Evolutionary conservation across 2,113 vertebrate species (phyloP).

Genomic region (Forbesichthys agassizii): DNA sequence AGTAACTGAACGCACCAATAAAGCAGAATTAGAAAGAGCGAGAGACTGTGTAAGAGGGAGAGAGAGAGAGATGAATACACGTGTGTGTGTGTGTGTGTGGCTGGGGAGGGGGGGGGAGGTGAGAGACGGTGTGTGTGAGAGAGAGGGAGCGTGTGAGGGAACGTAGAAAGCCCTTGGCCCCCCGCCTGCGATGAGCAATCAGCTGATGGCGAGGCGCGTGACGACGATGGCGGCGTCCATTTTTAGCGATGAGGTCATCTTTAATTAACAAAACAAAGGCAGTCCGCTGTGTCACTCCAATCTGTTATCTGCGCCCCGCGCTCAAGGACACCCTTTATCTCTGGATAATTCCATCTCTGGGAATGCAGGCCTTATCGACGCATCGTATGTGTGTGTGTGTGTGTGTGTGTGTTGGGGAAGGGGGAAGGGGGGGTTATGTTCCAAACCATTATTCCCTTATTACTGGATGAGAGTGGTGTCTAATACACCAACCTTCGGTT

Average conservation of each 20-base stretch:
- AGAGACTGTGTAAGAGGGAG: conserved; percentile 19
- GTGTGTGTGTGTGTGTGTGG: background rate
- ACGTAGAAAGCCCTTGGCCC: conserved; percentile 77
- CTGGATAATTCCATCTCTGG: conserved; percentile 77
- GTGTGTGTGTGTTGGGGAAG: background rate
- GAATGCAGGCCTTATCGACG: conserved; percentile 70
- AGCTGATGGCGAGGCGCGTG: conserved; percentile 81
- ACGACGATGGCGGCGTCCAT: conserved; percentile 78
- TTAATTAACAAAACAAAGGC: conserved; percentile 80
- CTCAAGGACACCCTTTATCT: conserved; percentile 81
- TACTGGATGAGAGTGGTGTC: too few relatives aligned
- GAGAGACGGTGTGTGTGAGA: conserved; percentile 45
- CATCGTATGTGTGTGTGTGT: conserved; percentile 23
- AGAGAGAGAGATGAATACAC: conserved; percentile 29
- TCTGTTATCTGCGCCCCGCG: conserved; percentile 77
- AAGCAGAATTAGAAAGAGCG: background rate
- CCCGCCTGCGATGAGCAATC: conserved; percentile 79
- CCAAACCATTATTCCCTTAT: too few relatives aligned
- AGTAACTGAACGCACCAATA: background rate
- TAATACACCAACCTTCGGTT: too few relatives aligned
- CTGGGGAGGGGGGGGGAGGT: conserved; percentile 18
- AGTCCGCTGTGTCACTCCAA: conserved; percentile 78
- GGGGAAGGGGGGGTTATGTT: background rate
- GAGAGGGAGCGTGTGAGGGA: conserved; percentile 57
- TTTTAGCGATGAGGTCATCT: conserved; percentile 85